Percentiles rank a stretch among this genome's conserved stretches.
Conservation (phyloP, 2,113 vertebrate genomes). For the Ciconia maguari region DNA sequence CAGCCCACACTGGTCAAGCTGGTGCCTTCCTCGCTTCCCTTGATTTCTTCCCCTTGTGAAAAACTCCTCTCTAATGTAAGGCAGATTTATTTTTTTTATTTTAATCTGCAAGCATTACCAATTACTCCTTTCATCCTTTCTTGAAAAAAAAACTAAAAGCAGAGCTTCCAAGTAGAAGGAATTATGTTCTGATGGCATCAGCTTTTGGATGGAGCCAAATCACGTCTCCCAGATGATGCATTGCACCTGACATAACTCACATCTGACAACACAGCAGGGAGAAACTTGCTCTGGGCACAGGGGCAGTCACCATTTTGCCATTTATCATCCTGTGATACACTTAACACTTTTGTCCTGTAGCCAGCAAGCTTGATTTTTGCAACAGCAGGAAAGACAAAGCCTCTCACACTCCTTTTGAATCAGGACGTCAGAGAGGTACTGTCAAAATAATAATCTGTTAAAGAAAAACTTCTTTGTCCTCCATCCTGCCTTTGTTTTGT, state of each 20-base stretch:
- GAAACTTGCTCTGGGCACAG: not conserved
- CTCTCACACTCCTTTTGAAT: not conserved
- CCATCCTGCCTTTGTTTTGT: not conserved
- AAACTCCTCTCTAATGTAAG: not conserved
- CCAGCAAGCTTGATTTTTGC: not conserved
- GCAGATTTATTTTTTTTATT: not conserved
- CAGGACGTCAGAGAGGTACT: not conserved
- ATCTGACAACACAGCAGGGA: not conserved
- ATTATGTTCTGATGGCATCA: accelerated
- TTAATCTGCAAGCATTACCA: not conserved
- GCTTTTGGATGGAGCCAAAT: not conserved
- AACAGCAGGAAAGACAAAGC: not conserved
- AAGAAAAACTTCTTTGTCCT: not conserved
- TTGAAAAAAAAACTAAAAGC: not conserved
- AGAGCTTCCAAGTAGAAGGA: not conserved
- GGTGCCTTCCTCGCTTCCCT: not conserved
- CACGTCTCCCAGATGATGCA: not conserved
- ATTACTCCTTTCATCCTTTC: not conserved
- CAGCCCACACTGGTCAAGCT: not conserved
- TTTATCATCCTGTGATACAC: not conserved
- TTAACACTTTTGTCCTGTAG: not conserved
- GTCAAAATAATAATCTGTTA: not conserved
- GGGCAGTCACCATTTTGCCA: accelerated
- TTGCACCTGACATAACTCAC: not conserved
- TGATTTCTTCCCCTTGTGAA: not conserved